phyloP scores from a whole-genome alignment of 2,797 vertebrate species.

The Notamacropus eugenii region DNA sequence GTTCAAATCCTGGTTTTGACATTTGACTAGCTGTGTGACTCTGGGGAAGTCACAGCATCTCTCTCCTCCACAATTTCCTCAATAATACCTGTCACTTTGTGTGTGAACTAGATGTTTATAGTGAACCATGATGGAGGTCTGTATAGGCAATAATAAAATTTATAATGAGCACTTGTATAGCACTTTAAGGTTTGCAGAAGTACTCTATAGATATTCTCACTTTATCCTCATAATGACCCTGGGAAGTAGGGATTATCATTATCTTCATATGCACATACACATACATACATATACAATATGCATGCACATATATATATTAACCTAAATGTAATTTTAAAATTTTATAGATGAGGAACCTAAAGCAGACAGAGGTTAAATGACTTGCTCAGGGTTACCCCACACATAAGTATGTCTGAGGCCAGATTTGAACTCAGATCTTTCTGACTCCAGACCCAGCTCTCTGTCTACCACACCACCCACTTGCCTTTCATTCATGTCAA shows the following conservation, averaged over 20 bases:
- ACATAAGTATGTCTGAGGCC: background rate
- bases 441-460: background rate
- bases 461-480: background rate
- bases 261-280: background rate
- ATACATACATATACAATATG: too few relatives aligned
- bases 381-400: background rate
- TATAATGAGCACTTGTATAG: background rate
- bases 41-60: background rate
- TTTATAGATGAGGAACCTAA: background rate
- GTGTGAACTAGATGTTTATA: background rate
- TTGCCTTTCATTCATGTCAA: background rate
- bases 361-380: background rate
- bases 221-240: background rate
- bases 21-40: background rate
- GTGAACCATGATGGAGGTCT: background rate
- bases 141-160: background rate
- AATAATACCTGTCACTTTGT: background rate
- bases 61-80: background rate
- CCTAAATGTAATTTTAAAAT: too few relatives aligned
- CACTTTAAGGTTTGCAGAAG: background rate
- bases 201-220: background rate
- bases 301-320: too few relatives aligned
- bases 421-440: background rate
- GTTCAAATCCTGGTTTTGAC: background rate
- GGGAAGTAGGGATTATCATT: background rate